Conservation (phyloP, 2,797 vertebrate genomes). For the Microctenopoma steveboyesi region DNA sequence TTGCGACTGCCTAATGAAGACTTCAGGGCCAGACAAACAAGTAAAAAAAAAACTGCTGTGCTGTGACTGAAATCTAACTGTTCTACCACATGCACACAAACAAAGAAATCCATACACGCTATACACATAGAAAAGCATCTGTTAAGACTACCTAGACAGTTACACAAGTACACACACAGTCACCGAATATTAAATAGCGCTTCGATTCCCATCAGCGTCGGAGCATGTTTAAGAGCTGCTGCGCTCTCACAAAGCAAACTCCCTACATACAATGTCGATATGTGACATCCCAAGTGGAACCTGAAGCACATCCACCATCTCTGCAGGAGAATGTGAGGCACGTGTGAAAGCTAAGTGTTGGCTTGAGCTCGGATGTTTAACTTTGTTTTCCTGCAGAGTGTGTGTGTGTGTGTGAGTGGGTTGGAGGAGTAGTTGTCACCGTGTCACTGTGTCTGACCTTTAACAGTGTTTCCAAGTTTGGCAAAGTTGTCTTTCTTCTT, state of each 20-base stretch:
- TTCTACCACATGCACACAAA: conserved; percentile 28
- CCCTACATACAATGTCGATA: conserved; percentile 78
- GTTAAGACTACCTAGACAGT: neutral
- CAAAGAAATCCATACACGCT: neutral
- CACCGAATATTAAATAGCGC: conserved; percentile 58
- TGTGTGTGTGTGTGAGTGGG: conserved; percentile 24
- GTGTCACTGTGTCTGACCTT: conserved; percentile 79
- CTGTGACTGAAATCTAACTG: conserved; percentile 74
- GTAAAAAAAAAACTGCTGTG: conserved; percentile 80
- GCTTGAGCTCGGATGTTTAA: conserved; percentile 30
- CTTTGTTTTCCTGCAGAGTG: conserved; percentile 37
- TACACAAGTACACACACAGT: conserved; percentile 11
- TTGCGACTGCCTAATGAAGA: conserved; percentile 80
- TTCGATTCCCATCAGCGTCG: conserved; percentile 77
- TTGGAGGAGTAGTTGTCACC: conserved; percentile 52
- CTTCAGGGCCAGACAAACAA: conserved; percentile 82
- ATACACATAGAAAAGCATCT: conserved; percentile 17
- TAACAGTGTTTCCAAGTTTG: conserved; percentile 80
- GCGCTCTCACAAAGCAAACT: conserved; percentile 44
- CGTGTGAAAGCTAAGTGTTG: conserved; percentile 25
- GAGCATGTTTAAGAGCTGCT: conserved; percentile 46
- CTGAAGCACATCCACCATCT: conserved; percentile 40
- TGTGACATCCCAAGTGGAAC: conserved; percentile 67
- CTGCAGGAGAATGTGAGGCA: conserved; percentile 16
- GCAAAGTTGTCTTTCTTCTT: conserved; percentile 84